Evolutionary conservation across 2,797 vertebrate species (phyloP).

Genomic region (Chrosomus eos): DNA sequence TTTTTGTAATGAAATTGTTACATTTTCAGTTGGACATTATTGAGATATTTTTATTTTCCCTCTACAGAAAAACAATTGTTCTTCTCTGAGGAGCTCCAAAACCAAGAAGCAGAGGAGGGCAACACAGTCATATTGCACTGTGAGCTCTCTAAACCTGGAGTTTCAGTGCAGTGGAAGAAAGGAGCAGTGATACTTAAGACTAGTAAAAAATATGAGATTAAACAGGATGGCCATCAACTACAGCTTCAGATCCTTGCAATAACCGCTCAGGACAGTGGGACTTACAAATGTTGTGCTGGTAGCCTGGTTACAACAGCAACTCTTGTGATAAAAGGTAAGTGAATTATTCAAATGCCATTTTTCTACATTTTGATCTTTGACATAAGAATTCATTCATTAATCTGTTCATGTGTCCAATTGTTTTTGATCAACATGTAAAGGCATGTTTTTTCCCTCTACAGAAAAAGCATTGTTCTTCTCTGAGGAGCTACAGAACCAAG

Average conservation of each 20-base stretch:
- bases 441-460: slow-evolving; percentile 1
- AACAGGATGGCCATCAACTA: slow-evolving; percentile 64
- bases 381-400: neutral
- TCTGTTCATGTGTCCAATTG: neutral
- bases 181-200: slow-evolving; percentile 65
- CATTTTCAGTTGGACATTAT: neutral
- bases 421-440: neutral
- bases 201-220: slow-evolving; percentile 73
- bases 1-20: neutral
- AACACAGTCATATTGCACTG: neutral
- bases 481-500: slow-evolving; percentile 62
- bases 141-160: slow-evolving; percentile 9
- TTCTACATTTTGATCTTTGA: neutral
- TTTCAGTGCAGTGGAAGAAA: slow-evolving; percentile 65
- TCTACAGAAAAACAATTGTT: slow-evolving; percentile 11
- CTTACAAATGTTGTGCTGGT: slow-evolving; percentile 78
- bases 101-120: neutral
- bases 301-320: slow-evolving; percentile 69
- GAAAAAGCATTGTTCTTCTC: slow-evolving; percentile 63
- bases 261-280: slow-evolving; percentile 70
- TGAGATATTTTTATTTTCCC: neutral
- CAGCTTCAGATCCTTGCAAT: slow-evolving; percentile 72
- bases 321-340: slow-evolving; percentile 41
- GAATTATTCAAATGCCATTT: neutral
- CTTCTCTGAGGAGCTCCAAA: slow-evolving; percentile 31